Evolutionary conservation across 1,140 invertebrate species (phyloP), one percentile per base, ranked within the genome.

Genomic region (Vollenhovia emeryi): DNA sequence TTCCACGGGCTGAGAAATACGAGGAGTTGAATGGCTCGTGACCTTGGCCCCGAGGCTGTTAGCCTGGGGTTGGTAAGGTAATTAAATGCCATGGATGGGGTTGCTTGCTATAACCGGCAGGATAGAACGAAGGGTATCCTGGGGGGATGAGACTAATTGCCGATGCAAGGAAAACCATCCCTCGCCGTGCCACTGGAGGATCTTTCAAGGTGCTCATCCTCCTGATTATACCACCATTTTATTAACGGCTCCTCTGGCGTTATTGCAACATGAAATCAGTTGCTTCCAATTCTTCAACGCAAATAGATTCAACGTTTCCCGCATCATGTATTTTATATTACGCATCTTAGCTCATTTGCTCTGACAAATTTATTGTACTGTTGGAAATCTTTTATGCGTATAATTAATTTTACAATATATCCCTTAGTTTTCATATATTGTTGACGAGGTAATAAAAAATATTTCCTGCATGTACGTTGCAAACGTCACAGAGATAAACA

Each of bases 51-150:
- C 91, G 90, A 92, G 92, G 92, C 90, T 90, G 90, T 91, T 92
- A 90, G 91, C 93, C 93, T 93, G 93, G 94, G 94, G 93, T 93
- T 92, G 93, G 93, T 88, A 91, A 94, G 93, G 93, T 94, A 94
- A 94, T 94, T 94, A 94, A 94, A 94, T 94, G 92, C 94, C 92
- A 91, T 91, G 93, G 93, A 94, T 91, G 93, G 93, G 93, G 93
- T 94, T 93, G 93, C 89, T 92, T 91, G 92, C 89, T 91, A 92
- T 93, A 93, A 93, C 92, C 92, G 92, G 89, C 87, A 89, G 91
- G 92, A 92, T 89, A 91, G 92, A 92, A 88, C 89, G 89, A 90
- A 87, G 89, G 86, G 89, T 93, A 93, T 93, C 90, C 89, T 87
- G 91, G 89, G 82, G 92, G 92, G 92, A 93, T 92, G 93, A 91